These are phyloP conservation scores for Tetragnatha montana DNA, from an alignment of 2,888 invertebrate species.

Conservation along the genomic window DNA sequence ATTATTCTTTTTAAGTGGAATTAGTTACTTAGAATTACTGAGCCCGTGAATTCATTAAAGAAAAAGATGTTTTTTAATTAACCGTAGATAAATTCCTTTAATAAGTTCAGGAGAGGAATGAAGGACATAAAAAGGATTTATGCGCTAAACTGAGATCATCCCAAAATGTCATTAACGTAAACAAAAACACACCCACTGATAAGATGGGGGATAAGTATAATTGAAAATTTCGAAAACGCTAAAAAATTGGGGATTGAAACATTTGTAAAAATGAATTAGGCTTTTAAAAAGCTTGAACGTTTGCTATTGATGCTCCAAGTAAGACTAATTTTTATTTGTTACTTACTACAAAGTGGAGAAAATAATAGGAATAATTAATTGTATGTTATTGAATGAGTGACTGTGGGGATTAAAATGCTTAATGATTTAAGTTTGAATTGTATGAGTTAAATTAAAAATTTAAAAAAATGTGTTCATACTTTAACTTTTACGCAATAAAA, in stretches of 20 bases:
- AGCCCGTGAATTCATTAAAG: conserved; percentile 38
- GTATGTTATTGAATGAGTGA: too few relatives aligned
- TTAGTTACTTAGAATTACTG: conserved; percentile 22
- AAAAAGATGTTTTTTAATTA: conserved; percentile 33
- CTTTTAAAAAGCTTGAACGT: background rate
- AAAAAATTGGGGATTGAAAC: conserved; percentile 6
- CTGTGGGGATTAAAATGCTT: too few relatives aligned
- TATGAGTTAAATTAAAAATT: too few relatives aligned
- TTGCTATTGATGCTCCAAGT: too few relatives aligned
- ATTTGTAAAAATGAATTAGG: conserved; percentile 12
- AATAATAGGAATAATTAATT: too few relatives aligned
- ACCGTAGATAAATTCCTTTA: conserved; percentile 43
- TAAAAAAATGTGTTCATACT: too few relatives aligned
- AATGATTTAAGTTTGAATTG: too few relatives aligned
- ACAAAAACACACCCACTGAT: conserved; percentile 10
- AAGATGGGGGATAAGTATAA: conserved; percentile 9
- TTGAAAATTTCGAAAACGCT: background rate
- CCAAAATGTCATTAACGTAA: conserved; percentile 8
- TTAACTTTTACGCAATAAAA: too few relatives aligned
- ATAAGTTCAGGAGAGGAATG: conserved; percentile 14
- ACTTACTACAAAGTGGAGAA: too few relatives aligned
- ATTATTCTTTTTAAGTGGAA: conserved; percentile 32
- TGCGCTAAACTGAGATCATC: conserved; percentile 4
- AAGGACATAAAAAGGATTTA: conserved; percentile 25
- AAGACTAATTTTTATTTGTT: too few relatives aligned